Conservation (phyloP, 2,113 vertebrate species). For the Oceanodroma tethys region DNA sequence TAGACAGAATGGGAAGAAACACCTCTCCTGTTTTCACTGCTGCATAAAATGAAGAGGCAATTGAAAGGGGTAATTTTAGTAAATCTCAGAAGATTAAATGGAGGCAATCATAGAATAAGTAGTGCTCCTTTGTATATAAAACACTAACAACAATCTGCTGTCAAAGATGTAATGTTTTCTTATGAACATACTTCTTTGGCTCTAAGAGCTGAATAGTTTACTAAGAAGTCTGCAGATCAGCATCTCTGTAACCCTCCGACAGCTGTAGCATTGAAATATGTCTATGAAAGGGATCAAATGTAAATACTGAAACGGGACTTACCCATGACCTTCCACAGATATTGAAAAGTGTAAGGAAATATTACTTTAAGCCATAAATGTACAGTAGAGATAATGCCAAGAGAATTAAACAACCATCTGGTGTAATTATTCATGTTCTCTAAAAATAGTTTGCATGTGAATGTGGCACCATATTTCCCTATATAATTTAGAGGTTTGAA, state of each 20-base stretch:
- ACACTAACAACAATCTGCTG: constrained; percentile 14
- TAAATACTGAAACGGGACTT: constrained; percentile 45
- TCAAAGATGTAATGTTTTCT: constrained; percentile 32
- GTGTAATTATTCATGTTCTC: constrained; percentile 71
- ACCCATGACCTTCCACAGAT: constrained; percentile 13
- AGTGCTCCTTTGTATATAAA: constrained; percentile 49
- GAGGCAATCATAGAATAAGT: constrained; percentile 16
- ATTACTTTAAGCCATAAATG: constrained; percentile 65
- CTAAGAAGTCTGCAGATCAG: constrained; percentile 38
- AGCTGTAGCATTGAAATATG: constrained; percentile 26
- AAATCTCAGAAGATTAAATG: constrained; percentile 43
- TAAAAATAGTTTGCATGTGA: constrained; percentile 75
- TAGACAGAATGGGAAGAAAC: background rate
- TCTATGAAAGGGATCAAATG: constrained; percentile 30
- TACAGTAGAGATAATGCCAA: constrained; percentile 74
- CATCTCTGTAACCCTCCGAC: constrained; percentile 22
- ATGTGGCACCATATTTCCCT: constrained; percentile 47
- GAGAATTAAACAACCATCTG: constrained; percentile 78
- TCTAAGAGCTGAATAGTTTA: background rate
- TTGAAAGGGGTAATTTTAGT: constrained; percentile 25
- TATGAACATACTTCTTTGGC: background rate
- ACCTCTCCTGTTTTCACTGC: background rate
- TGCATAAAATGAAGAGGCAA: background rate
- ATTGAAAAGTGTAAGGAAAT: constrained; percentile 66
- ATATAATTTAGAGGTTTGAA: constrained; percentile 60